These are phyloP conservation scores for Capromys pilorides DNA, from an alignment of 2,797 vertebrate genomes.

Conservation along the genomic window DNA sequence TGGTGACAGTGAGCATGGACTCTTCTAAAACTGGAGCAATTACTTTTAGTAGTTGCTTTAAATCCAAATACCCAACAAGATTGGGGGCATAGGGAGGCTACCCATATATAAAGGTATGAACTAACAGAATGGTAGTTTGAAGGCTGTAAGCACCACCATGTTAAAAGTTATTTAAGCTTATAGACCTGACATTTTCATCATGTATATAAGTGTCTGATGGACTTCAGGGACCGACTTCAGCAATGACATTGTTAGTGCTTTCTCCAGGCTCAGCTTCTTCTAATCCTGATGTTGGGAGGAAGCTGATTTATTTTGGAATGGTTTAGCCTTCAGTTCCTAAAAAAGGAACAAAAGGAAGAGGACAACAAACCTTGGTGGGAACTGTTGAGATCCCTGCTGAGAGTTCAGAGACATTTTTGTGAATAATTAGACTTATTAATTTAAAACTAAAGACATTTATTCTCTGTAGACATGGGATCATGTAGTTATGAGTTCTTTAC, in stretches of 20 bases:
- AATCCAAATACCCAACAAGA: not conserved
- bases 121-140: not conserved
- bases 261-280: not conserved
- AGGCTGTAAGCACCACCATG: not conserved
- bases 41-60: not conserved
- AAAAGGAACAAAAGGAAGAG: not conserved
- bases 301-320: not conserved
- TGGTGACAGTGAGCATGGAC: not conserved
- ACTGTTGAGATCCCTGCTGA: not conserved
- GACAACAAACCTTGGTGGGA: not conserved
- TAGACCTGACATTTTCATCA: not conserved
- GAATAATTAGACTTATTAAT: conserved; percentile 29
- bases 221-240: not conserved
- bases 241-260: not conserved
- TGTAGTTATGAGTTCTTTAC: not conserved
- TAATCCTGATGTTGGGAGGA: not conserved
- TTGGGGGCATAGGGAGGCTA: not conserved
- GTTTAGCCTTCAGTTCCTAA: not conserved
- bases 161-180: not conserved
- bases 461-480: not conserved
- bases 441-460: conserved; percentile 28
- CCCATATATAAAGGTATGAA: not conserved
- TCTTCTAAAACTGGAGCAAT: not conserved
- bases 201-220: not conserved
- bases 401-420: not conserved